Conservation (phyloP, 2,113 vertebrate species). For the Ivindomyrus marchei region DNA sequence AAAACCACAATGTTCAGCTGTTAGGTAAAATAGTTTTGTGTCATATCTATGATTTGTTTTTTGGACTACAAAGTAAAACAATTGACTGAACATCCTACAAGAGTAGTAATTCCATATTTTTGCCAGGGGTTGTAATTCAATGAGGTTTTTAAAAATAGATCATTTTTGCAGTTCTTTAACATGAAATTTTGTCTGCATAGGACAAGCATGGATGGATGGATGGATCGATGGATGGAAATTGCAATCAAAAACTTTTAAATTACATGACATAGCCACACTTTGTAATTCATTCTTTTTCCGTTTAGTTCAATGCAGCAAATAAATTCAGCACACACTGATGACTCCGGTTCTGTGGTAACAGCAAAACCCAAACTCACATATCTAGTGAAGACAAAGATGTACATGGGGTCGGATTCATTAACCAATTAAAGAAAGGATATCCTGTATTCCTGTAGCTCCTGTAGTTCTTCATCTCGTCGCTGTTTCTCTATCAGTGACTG, state of each 20-base stretch:
- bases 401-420: background rate
- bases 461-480: slow-evolving; percentile 85
- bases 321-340: background rate
- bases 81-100: too few relatives aligned
- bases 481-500: slow-evolving; percentile 89
- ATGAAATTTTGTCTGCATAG: background rate
- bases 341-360: background rate
- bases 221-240: background rate
- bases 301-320: background rate
- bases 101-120: too few relatives aligned
- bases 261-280: background rate
- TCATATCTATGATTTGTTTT: too few relatives aligned
- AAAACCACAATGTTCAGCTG: too few relatives aligned
- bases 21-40: too few relatives aligned
- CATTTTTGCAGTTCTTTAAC: background rate
- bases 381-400: background rate
- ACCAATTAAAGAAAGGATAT: slow-evolving; percentile 77
- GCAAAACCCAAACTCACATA: background rate
- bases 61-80: too few relatives aligned
- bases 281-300: background rate
- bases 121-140: background rate
- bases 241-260: background rate
- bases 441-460: slow-evolving; percentile 87
- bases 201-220: background rate
- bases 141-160: background rate